Conservation (phyloP, 2,797 vertebrate genomes). For the Hozukius guyotensis region DNA sequence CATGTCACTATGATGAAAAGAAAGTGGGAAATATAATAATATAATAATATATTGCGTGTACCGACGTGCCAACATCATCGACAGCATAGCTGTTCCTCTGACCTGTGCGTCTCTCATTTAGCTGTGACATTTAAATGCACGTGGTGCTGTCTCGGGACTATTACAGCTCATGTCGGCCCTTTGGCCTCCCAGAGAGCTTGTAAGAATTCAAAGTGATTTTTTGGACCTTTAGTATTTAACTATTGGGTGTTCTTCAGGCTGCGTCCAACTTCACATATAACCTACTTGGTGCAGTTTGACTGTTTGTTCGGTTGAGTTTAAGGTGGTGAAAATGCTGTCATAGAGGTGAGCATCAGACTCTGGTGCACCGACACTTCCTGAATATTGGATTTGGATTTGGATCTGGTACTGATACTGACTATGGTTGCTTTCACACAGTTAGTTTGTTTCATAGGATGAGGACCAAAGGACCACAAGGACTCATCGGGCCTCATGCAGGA, state of each 20-base stretch:
- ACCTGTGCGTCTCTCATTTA: constrained; percentile 38
- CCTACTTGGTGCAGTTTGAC: neutral
- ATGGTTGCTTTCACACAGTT: neutral
- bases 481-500: neutral
- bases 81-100: constrained; percentile 20
- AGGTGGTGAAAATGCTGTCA: neutral
- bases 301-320: neutral
- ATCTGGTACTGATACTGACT: neutral
- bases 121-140: constrained; percentile 46
- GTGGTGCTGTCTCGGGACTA: neutral
- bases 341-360: neutral
- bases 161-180: constrained; percentile 1
- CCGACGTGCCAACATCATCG: neutral
- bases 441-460: neutral
- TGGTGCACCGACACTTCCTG: neutral
- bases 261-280: neutral
- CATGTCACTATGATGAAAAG: neutral
- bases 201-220: constrained; percentile 1
- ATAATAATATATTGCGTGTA: neutral
- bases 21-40: neutral
- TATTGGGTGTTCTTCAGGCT: neutral
- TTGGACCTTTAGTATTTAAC: constrained; percentile 19
- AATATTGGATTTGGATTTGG: neutral
- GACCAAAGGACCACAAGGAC: neutral
- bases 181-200: constrained; percentile 5